These are phyloP conservation scores for Paradoxurus hermaphroditus DNA, from an alignment of 2,113 vertebrate genomes.

Conservation along the genomic window DNA sequence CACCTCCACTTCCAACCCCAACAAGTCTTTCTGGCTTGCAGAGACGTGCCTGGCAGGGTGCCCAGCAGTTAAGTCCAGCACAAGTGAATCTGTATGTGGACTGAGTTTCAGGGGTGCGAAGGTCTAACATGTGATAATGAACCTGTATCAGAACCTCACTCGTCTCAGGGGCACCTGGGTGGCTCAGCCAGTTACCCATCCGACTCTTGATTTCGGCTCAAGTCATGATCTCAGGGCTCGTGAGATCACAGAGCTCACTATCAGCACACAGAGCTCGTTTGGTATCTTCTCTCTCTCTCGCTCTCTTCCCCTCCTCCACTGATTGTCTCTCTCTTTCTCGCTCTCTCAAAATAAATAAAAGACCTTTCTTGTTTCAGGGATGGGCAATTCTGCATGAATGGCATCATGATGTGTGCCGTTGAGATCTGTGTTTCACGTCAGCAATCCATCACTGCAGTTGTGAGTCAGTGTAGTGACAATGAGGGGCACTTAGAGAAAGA, in stretches of 20 bases:
- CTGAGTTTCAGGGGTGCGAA: neutral
- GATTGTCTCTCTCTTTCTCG: no score
- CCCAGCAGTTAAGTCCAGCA: neutral
- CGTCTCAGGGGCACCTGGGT: no score
- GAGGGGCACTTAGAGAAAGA: neutral
- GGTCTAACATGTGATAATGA: rapidly evolving
- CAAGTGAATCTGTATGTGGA: rapidly evolving
- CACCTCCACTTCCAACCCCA: rapidly evolving
- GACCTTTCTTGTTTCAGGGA: neutral
- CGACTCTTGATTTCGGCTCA: no score
- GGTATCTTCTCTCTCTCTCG: no score
- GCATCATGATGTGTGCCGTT: neutral
- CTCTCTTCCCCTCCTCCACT: no score
- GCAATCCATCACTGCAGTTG: rapidly evolving
- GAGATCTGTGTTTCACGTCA: neutral
- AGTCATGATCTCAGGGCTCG: no score
- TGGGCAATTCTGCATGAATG: neutral
- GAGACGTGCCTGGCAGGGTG: neutral
- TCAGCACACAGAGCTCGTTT: no score
- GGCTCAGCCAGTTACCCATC: no score
- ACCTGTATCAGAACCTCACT: neutral
- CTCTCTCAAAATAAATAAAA: no score
- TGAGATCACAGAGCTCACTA: no score
- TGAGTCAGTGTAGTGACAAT: neutral
- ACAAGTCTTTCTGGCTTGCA: neutral